Evolutionary conservation across 2,797 vertebrate species (phyloP).

Genomic region (Cyclura pinguis): DNA sequence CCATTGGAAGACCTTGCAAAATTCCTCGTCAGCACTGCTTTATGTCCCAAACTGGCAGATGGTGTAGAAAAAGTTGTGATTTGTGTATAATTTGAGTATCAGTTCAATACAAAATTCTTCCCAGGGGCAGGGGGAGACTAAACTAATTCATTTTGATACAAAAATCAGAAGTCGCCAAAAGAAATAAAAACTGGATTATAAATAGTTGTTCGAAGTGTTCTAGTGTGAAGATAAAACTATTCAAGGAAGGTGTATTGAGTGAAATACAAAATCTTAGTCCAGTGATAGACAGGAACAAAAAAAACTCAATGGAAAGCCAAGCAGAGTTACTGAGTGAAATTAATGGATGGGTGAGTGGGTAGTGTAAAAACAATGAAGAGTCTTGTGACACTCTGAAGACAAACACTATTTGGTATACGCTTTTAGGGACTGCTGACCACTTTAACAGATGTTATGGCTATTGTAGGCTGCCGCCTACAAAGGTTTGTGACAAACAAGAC

Average conservation of each 20-base stretch:
- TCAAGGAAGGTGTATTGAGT: neutral
- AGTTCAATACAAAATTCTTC: neutral
- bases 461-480: too few relatives aligned
- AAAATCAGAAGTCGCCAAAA: neutral
- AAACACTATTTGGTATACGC: too few relatives aligned
- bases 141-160: neutral
- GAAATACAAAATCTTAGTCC: neutral
- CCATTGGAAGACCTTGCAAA: neutral
- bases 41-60: neutral
- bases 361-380: too few relatives aligned
- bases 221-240: neutral
- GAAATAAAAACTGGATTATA: neutral
- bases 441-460: too few relatives aligned
- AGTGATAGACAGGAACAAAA: too few relatives aligned
- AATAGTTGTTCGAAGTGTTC: neutral
- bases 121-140: neutral
- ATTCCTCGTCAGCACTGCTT: neutral
- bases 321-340: too few relatives aligned
- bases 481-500: too few relatives aligned
- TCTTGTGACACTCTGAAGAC: too few relatives aligned
- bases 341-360: too few relatives aligned
- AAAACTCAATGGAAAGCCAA: too few relatives aligned
- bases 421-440: too few relatives aligned
- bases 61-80: neutral
- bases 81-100: neutral